Base-by-base conservation (phyloP, 2,113 vertebrate species). In the Penelope pileata region DNA sequence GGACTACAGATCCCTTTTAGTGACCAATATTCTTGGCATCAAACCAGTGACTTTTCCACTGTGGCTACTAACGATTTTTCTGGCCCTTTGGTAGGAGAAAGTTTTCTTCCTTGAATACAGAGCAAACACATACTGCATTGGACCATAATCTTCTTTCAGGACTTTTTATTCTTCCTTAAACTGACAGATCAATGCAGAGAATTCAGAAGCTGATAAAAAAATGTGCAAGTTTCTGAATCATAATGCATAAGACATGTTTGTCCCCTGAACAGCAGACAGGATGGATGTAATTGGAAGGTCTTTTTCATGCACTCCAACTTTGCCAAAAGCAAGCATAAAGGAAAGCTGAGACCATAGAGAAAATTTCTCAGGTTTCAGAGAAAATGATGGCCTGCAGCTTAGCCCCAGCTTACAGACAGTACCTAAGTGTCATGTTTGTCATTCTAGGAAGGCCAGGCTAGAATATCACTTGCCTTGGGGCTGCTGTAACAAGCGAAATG, bases 321-420 rank as follows among this genome's bases (percentile, higher is more conserved):
- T 72, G 86, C 86, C 92, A 91, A 93, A 56, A 96, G 83, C 60
- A 86, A 88, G n/a, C 64, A 77, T 76, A 70, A 56, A 78, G 84
- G 70, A 53, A 90, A 90, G 51, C 73, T 81, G 86, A 92, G 77
- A 78, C 69, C 91, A 63, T 16, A 72, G 73, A 82, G 79, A 32
- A 67, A 88, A 43, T 19, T 58, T 42, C 70, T 75, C 51, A 54
- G 68, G 64, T 90, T 94, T 81, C 54, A 69, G 73, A 77, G 73
- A 16, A 67, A 92, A 81, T 0, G 1, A 90, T 17, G 88, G 69
- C 64, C 68, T 67, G 26, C 21, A 95, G 60, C 54, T 92, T 51
- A 60, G 64, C 54, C n/a, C 30, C 27, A 43, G 10, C 10, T 92
- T n/a, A 54, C 13, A 60, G 50, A 45, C 3, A 67, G 50, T 1